Evolutionary conservation across 1,140 invertebrate genomes (phyloP).

Genomic region (Drosophila repletoides): DNA sequence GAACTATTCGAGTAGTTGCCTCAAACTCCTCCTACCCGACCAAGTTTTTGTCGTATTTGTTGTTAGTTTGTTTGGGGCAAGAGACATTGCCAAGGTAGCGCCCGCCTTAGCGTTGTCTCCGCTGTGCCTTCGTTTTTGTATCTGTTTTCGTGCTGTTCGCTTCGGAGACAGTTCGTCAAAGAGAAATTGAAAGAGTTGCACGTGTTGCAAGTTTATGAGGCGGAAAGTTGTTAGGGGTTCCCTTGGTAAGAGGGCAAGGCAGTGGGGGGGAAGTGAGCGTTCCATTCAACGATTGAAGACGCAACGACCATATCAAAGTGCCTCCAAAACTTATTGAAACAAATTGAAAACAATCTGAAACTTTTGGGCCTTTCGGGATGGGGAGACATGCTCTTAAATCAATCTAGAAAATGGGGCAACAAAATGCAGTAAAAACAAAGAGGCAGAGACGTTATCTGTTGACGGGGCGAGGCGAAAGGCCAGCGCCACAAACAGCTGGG

Average conservation of each 20-base stretch:
- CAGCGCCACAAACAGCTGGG: constrained; percentile 21
- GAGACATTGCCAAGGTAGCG: constrained; percentile 59
- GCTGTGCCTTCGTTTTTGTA: neutral
- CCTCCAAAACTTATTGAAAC: constrained; percentile 40
- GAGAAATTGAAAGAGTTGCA: constrained; percentile 65
- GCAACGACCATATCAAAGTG: constrained; percentile 32
- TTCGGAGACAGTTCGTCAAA: constrained; percentile 52
- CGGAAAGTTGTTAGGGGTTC: constrained; percentile 69
- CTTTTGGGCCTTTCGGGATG: too few relatives aligned
- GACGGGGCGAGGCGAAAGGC: constrained; percentile 27
- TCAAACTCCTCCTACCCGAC: too few relatives aligned
- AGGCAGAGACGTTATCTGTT: constrained; percentile 8
- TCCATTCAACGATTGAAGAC: constrained; percentile 45
- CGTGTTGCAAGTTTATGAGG: constrained; percentile 68
- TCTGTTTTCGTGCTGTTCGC: constrained; percentile 14
- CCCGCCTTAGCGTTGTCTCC: neutral
- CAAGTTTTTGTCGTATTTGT: constrained; percentile 36
- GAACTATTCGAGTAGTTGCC: constrained; percentile 24
- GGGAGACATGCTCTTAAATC: constrained; percentile 29
- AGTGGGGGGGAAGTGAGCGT: constrained; percentile 33
- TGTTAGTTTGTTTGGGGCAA: constrained; percentile 18
- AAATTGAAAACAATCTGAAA: constrained; percentile 51
- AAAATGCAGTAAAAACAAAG: constrained; percentile 1
- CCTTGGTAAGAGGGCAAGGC: neutral
- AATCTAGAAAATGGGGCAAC: constrained; percentile 56